These are phyloP conservation scores for Eilema griseolum DNA, from an alignment of 2,888 invertebrate genomes.

Conservation along the genomic window DNA sequence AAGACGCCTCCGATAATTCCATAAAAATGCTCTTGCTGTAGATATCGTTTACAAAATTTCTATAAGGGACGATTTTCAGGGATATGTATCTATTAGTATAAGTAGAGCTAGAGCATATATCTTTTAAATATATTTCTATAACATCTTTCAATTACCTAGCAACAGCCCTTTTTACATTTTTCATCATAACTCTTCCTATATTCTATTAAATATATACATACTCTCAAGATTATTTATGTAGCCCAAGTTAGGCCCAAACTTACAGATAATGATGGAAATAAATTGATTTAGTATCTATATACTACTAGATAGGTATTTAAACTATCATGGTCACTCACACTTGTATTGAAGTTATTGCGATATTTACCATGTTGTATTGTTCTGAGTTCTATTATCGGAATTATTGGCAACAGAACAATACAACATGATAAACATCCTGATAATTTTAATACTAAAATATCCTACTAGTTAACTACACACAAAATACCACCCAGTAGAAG, in stretches of 20 bases:
- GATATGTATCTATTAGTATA: conserved; percentile 21
- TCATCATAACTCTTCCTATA: background rate
- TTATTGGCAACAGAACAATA: too few species aligned
- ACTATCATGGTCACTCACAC: too few species aligned
- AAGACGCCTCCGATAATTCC: conserved; percentile 35
- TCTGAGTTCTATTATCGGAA: too few species aligned
- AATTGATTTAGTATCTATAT: too few species aligned
- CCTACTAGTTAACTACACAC: background rate
- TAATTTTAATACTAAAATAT: too few species aligned
- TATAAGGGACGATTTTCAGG: background rate
- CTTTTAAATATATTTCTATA: background rate
- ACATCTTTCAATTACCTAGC: background rate
- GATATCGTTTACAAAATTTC: background rate
- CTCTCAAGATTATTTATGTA: background rate
- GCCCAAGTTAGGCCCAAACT: conserved; percentile 11
- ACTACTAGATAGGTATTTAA: too few species aligned
- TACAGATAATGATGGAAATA: background rate
- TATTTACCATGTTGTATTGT: too few species aligned
- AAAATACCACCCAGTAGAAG: background rate
- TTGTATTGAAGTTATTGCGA: too few species aligned
- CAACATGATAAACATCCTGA: too few species aligned
- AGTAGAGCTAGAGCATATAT: conserved; percentile 5
- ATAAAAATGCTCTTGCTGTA: background rate
- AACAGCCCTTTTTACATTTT: background rate
- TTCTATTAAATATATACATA: background rate